Conservation (phyloP, 2,888 invertebrate genomes). For the Drosophila pegasa region DNA sequence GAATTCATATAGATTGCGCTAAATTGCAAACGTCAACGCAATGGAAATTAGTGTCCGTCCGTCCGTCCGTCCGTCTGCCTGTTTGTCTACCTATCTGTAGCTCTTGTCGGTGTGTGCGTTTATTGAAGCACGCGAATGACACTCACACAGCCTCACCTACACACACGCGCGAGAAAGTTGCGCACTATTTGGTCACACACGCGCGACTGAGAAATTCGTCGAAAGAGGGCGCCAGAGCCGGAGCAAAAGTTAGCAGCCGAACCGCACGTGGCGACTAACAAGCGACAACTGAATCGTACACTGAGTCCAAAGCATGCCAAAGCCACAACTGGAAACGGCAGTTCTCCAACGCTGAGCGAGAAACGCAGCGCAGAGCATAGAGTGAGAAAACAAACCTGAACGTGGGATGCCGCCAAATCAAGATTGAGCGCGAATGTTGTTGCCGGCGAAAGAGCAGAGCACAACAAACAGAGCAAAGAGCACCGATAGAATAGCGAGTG, state of each 20-base stretch:
- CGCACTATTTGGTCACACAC: constrained; percentile 44
- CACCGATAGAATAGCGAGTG: constrained; percentile 9
- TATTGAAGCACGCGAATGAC: constrained; percentile 49
- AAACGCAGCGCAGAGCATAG: constrained; percentile 35
- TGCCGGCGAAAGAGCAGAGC: constrained; percentile 74
- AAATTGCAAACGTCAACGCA: constrained; percentile 58
- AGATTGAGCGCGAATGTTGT: constrained; percentile 26
- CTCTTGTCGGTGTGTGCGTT: constrained; percentile 32
- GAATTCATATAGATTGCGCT: constrained; percentile 49
- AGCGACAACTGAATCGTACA: constrained; percentile 73
- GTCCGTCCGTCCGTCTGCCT: constrained; percentile 9
- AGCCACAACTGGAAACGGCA: constrained; percentile 52
- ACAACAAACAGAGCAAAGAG: constrained; percentile 60
- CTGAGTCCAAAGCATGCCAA: constrained; percentile 45
- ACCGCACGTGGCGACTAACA: constrained; percentile 75
- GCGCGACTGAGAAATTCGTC: constrained; percentile 20
- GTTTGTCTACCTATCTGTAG: constrained; percentile 26
- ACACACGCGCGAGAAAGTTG: constrained; percentile 33
- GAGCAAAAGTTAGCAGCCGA: constrained; percentile 54
- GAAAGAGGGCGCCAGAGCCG: constrained; percentile 14
- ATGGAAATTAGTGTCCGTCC: constrained; percentile 48
- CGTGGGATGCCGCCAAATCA: constrained; percentile 42
- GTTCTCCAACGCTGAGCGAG: constrained; percentile 49
- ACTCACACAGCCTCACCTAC: constrained; percentile 42
- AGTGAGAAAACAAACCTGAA: constrained; percentile 50